These are phyloP conservation scores for Brevimyrus niger DNA, from an alignment of 2,113 vertebrate species.

Conservation along the genomic window DNA sequence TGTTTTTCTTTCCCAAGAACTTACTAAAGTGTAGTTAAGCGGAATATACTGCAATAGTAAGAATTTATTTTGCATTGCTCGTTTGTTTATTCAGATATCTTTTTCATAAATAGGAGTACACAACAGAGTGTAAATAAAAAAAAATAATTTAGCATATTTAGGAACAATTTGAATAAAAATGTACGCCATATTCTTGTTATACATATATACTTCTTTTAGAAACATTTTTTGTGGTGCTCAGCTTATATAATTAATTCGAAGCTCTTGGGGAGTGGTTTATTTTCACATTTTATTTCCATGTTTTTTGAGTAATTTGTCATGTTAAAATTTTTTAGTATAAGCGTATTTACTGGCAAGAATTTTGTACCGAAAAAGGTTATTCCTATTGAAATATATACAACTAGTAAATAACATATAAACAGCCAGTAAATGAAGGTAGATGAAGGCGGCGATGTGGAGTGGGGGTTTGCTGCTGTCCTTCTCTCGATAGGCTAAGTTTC, in stretches of 20 bases:
- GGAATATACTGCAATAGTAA: not conserved
- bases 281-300: not conserved
- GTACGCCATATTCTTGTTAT: not conserved
- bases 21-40: not conserved
- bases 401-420: not conserved
- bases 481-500: constrained; percentile 95
- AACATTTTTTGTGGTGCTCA: not conserved
- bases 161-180: not conserved
- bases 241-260: not conserved
- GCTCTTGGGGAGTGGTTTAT: not conserved
- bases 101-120: not conserved
- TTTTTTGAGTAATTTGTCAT: not conserved
- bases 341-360: not conserved
- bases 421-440: constrained; percentile 23
- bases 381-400: not conserved
- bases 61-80: not conserved
- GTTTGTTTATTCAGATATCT: not conserved
- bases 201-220: not conserved
- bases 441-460: constrained; percentile 48
- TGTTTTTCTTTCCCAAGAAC: not conserved
- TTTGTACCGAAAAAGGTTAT: not conserved
- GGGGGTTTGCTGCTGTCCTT: constrained; percentile 61
- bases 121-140: not conserved
- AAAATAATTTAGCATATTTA: not conserved
- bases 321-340: not conserved